Evolutionary conservation across 2,888 invertebrate genomes (phyloP), one percentile per base, ranked within the genome.

Genomic region (Zhuqinia jingwanae): DNA sequence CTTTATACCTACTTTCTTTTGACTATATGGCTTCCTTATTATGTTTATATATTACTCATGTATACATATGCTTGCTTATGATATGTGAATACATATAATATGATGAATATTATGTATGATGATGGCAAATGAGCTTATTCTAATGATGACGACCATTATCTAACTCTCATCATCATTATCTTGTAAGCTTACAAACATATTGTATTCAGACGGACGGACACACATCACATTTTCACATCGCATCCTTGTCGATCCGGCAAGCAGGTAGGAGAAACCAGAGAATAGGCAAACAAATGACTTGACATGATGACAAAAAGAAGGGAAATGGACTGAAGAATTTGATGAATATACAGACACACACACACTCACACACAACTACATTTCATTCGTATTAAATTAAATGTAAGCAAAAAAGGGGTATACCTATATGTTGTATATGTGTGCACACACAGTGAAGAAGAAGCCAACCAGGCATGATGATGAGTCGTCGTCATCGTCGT

Each of bases 281-380:
- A 85, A 79, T 73, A 70, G 78, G 56, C 85, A 85, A 85, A 85
- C 85, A 85, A 85, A 85, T 85, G 78, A 85, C 78, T 85, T 85
- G 85, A 85, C 85, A 85, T 78, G 85, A 85, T 85, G 85, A 85
- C 85, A 85, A 85, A 85, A 85, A 85, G 85, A 86, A 83, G 84
- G 87, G 88, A 88, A 88, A 88, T 88, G 88, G 88, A 88, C 84
- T 88, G 88, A 88, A 87, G 87, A 88, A 86, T 68, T 80, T 63
- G 50, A 65, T 68, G 73, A 73, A 81, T 81, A 60, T 73, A 68
- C 81, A 70, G 36, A 8, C 56, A 80, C 50, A 79, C n/a, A 56
- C 68, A 70, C 80, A 58, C n/a, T n/a, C n/a, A n/a, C n/a, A n/a
- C n/a, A n/a, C n/a, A n/a, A n/a, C n/a, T n/a, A n/a, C n/a, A n/a